Evolutionary conservation across 2,888 invertebrate genomes (phyloP).

Genomic region (Clistopyga incitator): DNA sequence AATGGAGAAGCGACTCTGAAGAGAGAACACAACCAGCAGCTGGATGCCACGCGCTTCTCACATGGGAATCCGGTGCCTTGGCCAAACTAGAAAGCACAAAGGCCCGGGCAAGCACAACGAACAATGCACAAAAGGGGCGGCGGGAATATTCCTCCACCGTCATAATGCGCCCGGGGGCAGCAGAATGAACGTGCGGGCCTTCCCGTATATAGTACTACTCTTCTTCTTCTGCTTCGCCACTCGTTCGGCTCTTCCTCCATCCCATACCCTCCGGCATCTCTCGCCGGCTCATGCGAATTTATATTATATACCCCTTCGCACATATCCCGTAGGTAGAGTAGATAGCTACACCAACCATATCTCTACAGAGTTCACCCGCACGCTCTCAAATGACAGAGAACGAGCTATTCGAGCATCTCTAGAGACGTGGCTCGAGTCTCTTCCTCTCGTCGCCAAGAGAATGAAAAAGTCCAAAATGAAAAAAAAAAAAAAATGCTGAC

Average conservation of each 20-base stretch:
- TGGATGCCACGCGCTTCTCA: conserved; percentile 55
- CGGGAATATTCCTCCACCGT: conserved; percentile 68
- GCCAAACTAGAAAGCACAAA: conserved; percentile 78
- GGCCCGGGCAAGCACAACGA: conserved; percentile 77
- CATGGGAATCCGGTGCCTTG: conserved; percentile 60
- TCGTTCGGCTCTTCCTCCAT: conserved; percentile 52
- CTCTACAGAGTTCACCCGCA: conserved; percentile 21
- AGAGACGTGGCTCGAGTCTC: conserved; percentile 50
- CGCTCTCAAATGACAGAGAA: conserved; percentile 45
- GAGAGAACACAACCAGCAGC: conserved; percentile 18
- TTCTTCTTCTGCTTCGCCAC: conserved; percentile 39
- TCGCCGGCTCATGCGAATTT: conserved; percentile 43
- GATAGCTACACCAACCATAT: conserved; percentile 19
- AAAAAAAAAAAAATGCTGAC: conserved; percentile 27
- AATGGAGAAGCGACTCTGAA: conserved; percentile 3
- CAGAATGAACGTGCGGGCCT: conserved; percentile 70
- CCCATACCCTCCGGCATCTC: conserved; percentile 42
- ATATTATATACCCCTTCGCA: conserved; percentile 25
- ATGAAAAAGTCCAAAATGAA: conserved; percentile 29
- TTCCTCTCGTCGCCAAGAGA: conserved; percentile 33
- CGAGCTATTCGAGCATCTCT: conserved; percentile 53
- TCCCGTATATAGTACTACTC: conserved; percentile 9
- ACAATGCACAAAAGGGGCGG: conserved; percentile 79
- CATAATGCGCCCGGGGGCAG: conserved; percentile 76
- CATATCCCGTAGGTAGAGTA: background rate